These are phyloP conservation scores for Luperina testacea DNA, from an alignment of 2,888 invertebrate genomes.

Conservation along the genomic window DNA sequence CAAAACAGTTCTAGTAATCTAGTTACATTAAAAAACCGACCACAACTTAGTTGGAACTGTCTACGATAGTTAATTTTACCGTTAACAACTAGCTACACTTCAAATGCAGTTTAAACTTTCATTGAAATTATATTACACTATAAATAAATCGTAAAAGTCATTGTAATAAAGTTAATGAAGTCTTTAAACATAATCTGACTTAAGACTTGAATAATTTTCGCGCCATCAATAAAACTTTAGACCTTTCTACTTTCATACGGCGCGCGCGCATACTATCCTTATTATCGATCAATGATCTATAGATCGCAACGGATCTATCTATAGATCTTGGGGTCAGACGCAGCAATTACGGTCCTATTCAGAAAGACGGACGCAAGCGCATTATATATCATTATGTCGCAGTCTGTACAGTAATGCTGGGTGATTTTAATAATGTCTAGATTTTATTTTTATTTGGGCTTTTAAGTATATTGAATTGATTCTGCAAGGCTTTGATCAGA, in stretches of 20 bases:
- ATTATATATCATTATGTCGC: conserved; percentile 67
- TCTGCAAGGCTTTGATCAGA: background rate
- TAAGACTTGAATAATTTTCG: conserved; percentile 16
- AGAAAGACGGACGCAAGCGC: conserved; percentile 65
- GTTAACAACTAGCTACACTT: background rate
- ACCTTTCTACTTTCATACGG: conserved; percentile 67
- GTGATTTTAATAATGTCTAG: conserved; percentile 34
- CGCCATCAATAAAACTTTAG: conserved; percentile 31
- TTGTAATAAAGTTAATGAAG: background rate
- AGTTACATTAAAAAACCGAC: background rate
- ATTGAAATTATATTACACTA: background rate
- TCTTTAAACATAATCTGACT: background rate
- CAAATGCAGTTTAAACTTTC: background rate
- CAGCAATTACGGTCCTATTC: conserved; percentile 76
- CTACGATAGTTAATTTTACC: background rate
- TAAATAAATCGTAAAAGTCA: background rate
- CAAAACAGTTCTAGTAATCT: background rate
- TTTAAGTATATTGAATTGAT: background rate
- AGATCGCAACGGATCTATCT: conserved; percentile 76
- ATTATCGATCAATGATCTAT: conserved; percentile 73
- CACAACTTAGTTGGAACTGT: background rate
- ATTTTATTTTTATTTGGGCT: background rate
- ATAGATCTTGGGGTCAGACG: conserved; percentile 78
- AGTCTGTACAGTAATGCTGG: conserved; percentile 14
- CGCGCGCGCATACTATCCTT: conserved; percentile 65